phyloP scores from a whole-genome alignment of 2,888 invertebrate genomes.

The Phyllotreta cruciferae region DNA sequence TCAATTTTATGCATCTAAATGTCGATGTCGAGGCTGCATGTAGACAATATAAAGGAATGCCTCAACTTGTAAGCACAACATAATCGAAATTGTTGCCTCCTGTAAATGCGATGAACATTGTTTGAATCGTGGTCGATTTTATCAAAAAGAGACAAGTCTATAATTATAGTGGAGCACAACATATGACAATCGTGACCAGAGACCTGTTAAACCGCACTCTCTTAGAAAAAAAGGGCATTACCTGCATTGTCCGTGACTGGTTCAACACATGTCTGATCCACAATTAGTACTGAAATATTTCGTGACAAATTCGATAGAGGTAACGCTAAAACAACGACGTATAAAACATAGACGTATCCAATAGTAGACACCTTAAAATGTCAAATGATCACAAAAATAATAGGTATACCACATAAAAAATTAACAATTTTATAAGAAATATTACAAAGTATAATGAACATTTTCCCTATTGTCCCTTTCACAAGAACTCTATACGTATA shows the following conservation, averaged over 20 bases:
- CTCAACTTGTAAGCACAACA: conserved; percentile 35
- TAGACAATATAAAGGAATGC: conserved; percentile 37
- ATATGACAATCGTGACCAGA: conserved; percentile 56
- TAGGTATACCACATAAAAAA: no score
- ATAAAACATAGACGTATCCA: background rate
- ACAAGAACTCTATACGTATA: no score
- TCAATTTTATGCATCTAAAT: conserved; percentile 24
- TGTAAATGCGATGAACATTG: conserved; percentile 37
- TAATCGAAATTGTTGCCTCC: conserved; percentile 35
- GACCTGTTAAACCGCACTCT: conserved; percentile 56
- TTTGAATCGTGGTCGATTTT: conserved; percentile 40
- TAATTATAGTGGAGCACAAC: conserved; percentile 45
- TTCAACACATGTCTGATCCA: conserved; percentile 56
- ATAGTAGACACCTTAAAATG: no score
- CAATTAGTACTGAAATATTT: conserved; percentile 56
- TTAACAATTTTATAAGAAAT: no score
- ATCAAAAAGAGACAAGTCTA: conserved; percentile 40
- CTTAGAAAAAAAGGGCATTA: conserved; percentile 48
- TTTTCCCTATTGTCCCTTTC: no score
- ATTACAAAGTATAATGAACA: no score
- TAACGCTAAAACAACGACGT: conserved; percentile 18
- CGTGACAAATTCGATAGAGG: conserved; percentile 54
- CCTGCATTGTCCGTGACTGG: conserved; percentile 52
- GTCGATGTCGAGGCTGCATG: conserved; percentile 26
- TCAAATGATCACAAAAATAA: no score